Evolutionary conservation across 2,888 invertebrate species (phyloP).

Genomic region (Cataglyphis cursor): DNA sequence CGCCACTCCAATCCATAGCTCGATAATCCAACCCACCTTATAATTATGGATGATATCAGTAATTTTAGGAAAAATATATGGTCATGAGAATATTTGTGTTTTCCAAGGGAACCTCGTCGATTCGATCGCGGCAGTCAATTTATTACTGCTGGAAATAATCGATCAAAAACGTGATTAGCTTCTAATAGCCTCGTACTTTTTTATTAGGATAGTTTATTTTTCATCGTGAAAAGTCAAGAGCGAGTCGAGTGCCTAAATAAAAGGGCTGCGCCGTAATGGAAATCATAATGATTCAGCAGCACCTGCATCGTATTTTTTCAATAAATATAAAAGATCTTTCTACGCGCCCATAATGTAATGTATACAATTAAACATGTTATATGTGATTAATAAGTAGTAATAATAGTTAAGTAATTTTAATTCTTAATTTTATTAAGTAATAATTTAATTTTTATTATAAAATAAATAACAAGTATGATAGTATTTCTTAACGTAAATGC

Average conservation of each 20-base stretch:
- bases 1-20: background rate
- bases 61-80: conserved; percentile 29
- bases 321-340: background rate
- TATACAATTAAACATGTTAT: background rate
- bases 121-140: conserved; percentile 25
- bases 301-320: conserved; percentile 26
- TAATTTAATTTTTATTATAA: background rate
- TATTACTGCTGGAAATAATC: conserved; percentile 30
- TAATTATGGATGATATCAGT: conserved; percentile 37
- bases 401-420: no score
- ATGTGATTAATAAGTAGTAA: background rate
- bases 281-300: conserved; percentile 57
- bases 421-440: no score
- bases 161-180: conserved; percentile 54
- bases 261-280: conserved; percentile 28
- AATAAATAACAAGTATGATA: background rate
- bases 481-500: background rate
- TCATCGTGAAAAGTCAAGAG: conserved; percentile 1
- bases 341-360: background rate
- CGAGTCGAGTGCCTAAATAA: conserved; percentile 43
- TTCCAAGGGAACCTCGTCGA: conserved; percentile 26
- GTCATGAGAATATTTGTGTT: conserved; percentile 33
- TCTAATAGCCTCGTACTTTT: conserved; percentile 48
- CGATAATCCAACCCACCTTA: conserved; percentile 34
- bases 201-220: conserved; percentile 22